phyloP scores from a whole-genome alignment of 2,113 vertebrate species.

The Atrichornis clamosus region DNA sequence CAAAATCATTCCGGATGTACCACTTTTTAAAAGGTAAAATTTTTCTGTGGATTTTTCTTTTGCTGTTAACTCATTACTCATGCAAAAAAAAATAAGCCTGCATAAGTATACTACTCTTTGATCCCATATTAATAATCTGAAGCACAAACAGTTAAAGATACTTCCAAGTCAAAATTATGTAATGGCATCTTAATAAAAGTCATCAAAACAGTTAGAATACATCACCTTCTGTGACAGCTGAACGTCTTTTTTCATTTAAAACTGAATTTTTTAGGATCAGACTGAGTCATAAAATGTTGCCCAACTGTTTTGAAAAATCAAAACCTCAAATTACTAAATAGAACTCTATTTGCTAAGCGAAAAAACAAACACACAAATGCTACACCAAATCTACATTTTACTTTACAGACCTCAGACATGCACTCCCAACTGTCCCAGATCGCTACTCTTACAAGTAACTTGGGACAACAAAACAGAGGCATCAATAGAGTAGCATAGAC shows the following conservation, averaged over 20 bases:
- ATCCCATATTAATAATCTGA: constrained; percentile 45
- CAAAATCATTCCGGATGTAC: constrained; percentile 30
- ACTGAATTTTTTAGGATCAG: constrained; percentile 42
- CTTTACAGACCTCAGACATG: constrained; percentile 61
- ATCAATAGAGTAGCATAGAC: constrained; percentile 30
- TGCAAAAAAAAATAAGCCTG: constrained; percentile 23
- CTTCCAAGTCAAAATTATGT: constrained; percentile 38
- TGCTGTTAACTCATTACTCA: constrained; percentile 20
- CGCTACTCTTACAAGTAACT: constrained; percentile 46
- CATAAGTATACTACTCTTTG: constrained; percentile 5
- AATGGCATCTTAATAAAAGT: constrained; percentile 61
- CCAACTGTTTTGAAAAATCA: constrained; percentile 26
- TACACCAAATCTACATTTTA: constrained; percentile 44
- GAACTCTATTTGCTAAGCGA: constrained; percentile 5
- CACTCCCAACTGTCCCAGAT: constrained; percentile 44
- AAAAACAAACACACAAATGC: constrained; percentile 44
- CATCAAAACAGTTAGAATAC: constrained; percentile 65
- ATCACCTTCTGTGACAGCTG: constrained; percentile 61
- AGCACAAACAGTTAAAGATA: constrained; percentile 65
- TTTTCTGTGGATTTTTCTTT: constrained; percentile 46
- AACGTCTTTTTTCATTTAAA: constrained; percentile 52
- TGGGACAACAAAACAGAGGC: constrained; percentile 61
- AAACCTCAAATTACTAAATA: constrained; percentile 57
- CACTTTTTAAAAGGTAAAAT: background rate
- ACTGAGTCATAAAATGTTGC: constrained; percentile 55